Base-by-base conservation (phyloP, 2,888 invertebrate genomes). In the Cheilosia urbana region DNA sequence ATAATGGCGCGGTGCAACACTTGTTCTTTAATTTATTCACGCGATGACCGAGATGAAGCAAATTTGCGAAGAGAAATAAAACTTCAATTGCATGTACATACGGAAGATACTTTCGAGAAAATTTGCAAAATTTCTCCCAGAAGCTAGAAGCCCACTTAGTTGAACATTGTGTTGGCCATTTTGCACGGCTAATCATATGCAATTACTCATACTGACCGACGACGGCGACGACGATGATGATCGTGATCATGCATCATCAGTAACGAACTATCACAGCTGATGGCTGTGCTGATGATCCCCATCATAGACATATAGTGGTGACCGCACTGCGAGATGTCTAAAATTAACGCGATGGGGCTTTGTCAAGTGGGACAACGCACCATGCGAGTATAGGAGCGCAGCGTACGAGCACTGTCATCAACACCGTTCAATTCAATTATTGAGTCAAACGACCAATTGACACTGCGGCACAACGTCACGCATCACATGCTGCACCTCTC, bases 361-460 rank as follows among this genome's bases (percentile, higher is more conserved):
- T 51, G 65, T 53, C 58, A 66, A 77, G 76, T 71, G 17, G 45
- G 65, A 58, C 79, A 71, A 24, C 37, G 63, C 62, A 75, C 63
- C 17, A 37, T 30, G 30, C 30, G 30, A 30, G 30, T 49, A n/a
- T 21, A 49, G 42, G 42, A 42, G 53, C 53, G 11, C 37, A 37
- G 37, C 37, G 2, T 37, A 4, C 37, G 37, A 13, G 30, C 21
- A 47, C 17, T 45, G 73, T 17, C 63, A 49, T 75, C 75, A 69
- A 30, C 63, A 47, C 60, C 21, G 72, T 72, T 66, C 42, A 83
- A 83, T 62, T 83, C 71, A 82, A 82, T 82, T 82, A 82, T 11
- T 77, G 72, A 77, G 77, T 77, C 82, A 83, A 83, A 83, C 45
- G 77, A 78, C 57, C 66, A 83, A 83, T 83, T 83, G 82, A 78